phyloP scores from a whole-genome alignment of 2,113 vertebrate species.

The Prochilodus magdalenae region DNA sequence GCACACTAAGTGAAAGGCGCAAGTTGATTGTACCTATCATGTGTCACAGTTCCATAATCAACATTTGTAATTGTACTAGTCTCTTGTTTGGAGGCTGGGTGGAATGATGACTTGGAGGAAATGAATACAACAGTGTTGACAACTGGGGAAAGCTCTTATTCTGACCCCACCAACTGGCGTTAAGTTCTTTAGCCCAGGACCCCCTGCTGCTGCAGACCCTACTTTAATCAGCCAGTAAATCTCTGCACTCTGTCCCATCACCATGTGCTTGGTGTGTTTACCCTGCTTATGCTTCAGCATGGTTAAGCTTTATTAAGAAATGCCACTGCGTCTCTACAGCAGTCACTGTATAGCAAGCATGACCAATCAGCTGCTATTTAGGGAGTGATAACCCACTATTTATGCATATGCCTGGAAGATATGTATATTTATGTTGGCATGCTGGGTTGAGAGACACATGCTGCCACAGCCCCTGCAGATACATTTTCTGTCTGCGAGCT shows the following conservation, averaged over 20 bases:
- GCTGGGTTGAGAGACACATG: constrained; percentile 16
- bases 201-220: constrained; percentile 34
- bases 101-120: constrained; percentile 30
- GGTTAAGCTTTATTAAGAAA: constrained; percentile 50
- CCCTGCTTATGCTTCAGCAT: constrained; percentile 13
- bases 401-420: constrained; percentile 35
- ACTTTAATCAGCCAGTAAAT: constrained; percentile 47
- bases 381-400: constrained; percentile 17
- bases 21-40: constrained; percentile 26
- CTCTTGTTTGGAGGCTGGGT: neutral
- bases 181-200: constrained; percentile 31
- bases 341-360: neutral
- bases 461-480: constrained; percentile 14
- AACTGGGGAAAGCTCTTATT: constrained; percentile 12
- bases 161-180: constrained; percentile 30
- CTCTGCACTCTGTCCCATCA: constrained; percentile 24
- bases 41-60: constrained; percentile 59
- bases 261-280: constrained; percentile 30
- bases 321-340: constrained; percentile 8
- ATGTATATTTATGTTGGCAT: constrained; percentile 33
- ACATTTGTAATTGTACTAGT: constrained; percentile 52
- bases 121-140: constrained; percentile 29
- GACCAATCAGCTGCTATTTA: constrained; percentile 31
- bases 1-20: neutral
- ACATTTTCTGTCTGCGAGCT: constrained; percentile 5